A percentile compares a stretch with the other conserved stretches of the same genome.
Evolutionary conservation across 2,888 invertebrate species (phyloP).

Genomic region (Crocallis elinguaria): DNA sequence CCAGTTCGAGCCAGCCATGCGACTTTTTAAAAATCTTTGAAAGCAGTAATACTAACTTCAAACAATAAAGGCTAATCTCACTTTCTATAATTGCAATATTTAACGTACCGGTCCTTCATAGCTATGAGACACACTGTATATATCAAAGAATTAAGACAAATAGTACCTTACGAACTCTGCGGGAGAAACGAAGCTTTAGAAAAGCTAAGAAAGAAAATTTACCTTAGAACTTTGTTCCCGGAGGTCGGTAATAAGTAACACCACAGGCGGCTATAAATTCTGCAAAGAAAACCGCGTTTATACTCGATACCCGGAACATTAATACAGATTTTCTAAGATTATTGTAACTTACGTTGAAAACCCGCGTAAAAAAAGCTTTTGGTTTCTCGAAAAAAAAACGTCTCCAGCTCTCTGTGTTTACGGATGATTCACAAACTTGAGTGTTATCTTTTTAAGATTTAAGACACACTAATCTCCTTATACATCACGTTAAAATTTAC

Average conservation of each 20-base stretch:
- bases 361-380: conserved; percentile 29
- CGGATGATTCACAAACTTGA: background rate
- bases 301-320: conserved; percentile 58
- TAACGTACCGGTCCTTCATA: too few relatives aligned
- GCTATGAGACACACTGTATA: too few relatives aligned
- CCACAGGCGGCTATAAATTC: conserved; percentile 59
- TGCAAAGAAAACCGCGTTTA: conserved; percentile 58
- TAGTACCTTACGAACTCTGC: conserved; percentile 33
- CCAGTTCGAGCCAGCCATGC: too few relatives aligned
- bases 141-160: conserved; percentile 38
- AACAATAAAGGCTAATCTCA: too few relatives aligned
- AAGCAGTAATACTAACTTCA: too few relatives aligned
- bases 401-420: conserved; percentile 12
- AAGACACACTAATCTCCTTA: too few relatives aligned
- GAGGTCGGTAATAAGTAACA: conserved; percentile 59
- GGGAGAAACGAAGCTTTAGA: conserved; percentile 51
- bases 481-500: background rate
- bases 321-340: conserved; percentile 64
- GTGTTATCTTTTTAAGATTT: background rate
- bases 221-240: conserved; percentile 52
- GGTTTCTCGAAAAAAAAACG: conserved; percentile 29
- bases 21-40: too few relatives aligned
- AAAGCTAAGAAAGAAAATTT: conserved; percentile 54
- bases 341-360: conserved; percentile 49
- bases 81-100: too few relatives aligned